Conservation (phyloP, 2,113 vertebrate species). For the Arizona elegans region DNA sequence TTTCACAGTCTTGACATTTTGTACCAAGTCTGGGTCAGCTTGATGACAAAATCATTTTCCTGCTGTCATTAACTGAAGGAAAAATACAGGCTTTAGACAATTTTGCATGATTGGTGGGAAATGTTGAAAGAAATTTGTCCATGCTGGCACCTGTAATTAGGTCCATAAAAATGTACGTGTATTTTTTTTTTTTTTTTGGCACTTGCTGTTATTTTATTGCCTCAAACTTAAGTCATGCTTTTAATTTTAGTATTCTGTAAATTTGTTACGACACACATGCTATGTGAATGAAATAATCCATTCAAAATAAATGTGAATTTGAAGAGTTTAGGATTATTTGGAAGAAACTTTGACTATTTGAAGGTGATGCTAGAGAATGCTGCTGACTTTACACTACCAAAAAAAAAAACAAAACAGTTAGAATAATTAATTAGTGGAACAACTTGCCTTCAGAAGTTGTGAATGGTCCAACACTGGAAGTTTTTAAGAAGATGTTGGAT, state of each 20-base stretch:
- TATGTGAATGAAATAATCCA: not conserved
- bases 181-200: too few relatives aligned
- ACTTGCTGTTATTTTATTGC: not conserved
- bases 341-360: not conserved
- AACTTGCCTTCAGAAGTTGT: too few relatives aligned
- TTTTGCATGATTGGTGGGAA: not conserved
- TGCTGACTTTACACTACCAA: not conserved
- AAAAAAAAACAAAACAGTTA: not conserved
- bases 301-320: not conserved
- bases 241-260: not conserved
- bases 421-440: too few relatives aligned
- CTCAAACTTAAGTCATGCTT: not conserved
- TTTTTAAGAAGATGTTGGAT: too few relatives aligned
- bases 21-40: not conserved
- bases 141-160: not conserved
- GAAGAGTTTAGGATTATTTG: not conserved
- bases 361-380: not conserved
- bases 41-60: not conserved
- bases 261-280: not conserved
- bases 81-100: not conserved
- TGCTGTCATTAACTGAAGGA: not conserved
- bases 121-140: not conserved
- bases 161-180: not conserved
- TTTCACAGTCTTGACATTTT: not conserved
- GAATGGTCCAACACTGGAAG: too few relatives aligned